Percentiles rank a stretch among this genome's conserved stretches.
Conservation (phyloP, 2,113 vertebrate genomes). For the Haplochromis burtoni region DNA sequence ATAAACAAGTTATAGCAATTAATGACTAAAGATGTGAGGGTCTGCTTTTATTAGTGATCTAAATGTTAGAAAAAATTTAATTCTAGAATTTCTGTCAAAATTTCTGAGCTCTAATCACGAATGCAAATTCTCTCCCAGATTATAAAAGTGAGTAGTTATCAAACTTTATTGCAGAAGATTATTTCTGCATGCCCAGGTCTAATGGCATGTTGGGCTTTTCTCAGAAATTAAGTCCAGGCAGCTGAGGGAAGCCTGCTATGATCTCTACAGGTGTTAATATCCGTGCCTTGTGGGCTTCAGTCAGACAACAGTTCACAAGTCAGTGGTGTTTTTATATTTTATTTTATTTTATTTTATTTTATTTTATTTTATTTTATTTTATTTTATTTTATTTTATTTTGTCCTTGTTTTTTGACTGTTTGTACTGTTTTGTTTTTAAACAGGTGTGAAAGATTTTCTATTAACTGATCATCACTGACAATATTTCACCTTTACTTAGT, state of each 20-base stretch:
- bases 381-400: background rate
- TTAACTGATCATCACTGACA: background rate
- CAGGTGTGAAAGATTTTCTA: background rate
- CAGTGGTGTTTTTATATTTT: background rate
- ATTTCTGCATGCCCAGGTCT: background rate
- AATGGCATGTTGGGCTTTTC: background rate
- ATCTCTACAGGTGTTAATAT: constrained; percentile 47
- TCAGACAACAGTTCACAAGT: background rate
- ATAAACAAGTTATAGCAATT: background rate
- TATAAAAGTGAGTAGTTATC: background rate
- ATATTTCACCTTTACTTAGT: background rate
- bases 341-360: background rate
- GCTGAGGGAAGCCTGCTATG: background rate
- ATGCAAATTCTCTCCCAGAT: background rate
- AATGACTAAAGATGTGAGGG: background rate
- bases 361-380: background rate
- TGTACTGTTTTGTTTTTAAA: background rate
- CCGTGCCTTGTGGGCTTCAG: constrained; percentile 46
- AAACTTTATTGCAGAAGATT: background rate
- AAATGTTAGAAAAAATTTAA: background rate
- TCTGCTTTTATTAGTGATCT: background rate
- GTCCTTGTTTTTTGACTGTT: background rate
- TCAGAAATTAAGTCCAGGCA: background rate
- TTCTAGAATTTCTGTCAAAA: background rate
- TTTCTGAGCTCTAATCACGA: background rate